phyloP scores from a whole-genome alignment of 2,888 invertebrate species.

The Portevinia maculata region DNA sequence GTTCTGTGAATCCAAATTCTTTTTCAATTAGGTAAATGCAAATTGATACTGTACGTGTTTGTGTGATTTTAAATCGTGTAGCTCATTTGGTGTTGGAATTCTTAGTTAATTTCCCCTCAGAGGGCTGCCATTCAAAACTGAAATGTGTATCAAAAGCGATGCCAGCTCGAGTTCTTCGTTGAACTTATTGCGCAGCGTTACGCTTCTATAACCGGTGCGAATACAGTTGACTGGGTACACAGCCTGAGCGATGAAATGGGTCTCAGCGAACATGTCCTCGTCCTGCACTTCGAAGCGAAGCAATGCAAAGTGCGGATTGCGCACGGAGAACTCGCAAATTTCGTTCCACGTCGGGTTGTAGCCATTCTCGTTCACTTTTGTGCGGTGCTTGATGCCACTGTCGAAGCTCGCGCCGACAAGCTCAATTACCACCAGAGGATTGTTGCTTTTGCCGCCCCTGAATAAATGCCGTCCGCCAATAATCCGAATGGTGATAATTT shows the following conservation, averaged over 20 bases:
- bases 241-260: slow-evolving; percentile 97
- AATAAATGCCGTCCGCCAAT: slow-evolving; percentile 95
- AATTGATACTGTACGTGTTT: slow-evolving; percentile 30
- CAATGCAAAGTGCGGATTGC: slow-evolving; percentile 92
- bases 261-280: slow-evolving; percentile 98
- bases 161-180: slow-evolving; percentile 97
- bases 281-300: slow-evolving; percentile 95
- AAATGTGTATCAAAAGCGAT: slow-evolving; percentile 92
- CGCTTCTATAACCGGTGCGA: slow-evolving; percentile 94
- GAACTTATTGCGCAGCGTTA: slow-evolving; percentile 93
- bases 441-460: slow-evolving; percentile 92
- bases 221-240: slow-evolving; percentile 93
- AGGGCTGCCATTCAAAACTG: slow-evolving; percentile 82
- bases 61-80: slow-evolving; percentile 38
- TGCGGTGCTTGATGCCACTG: slow-evolving; percentile 91
- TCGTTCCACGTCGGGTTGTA: slow-evolving; percentile 97
- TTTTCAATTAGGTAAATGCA: slow-evolving; percentile 43
- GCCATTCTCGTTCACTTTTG: slow-evolving; percentile 96
- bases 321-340: slow-evolving; percentile 90
- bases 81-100: slow-evolving; percentile 26
- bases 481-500: slow-evolving; percentile 88
- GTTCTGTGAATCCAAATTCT: not conserved
- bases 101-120: slow-evolving; percentile 35
- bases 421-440: slow-evolving; percentile 96
- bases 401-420: slow-evolving; percentile 94